Base-by-base conservation (phyloP, 2,888 invertebrate species). In the Archips xylosteana region DNA sequence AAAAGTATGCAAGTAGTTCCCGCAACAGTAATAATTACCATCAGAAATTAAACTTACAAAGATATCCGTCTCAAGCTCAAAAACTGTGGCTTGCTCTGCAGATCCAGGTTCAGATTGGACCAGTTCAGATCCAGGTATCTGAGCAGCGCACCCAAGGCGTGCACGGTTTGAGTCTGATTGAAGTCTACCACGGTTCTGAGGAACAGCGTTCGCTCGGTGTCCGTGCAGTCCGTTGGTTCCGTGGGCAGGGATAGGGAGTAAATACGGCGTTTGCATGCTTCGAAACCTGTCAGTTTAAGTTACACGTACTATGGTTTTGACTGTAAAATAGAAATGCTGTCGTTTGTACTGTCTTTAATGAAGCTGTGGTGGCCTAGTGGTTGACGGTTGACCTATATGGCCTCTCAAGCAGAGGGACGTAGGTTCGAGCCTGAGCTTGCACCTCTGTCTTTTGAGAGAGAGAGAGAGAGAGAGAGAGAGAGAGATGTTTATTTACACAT, bases 81-180 rank as follows among this genome's bases (percentile, higher is more conserved):
- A 79, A 95, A 95, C 79, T 92, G 89, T 2, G 95, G 91, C 71
- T 91, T 86, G 77, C 93, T 86, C 83, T 92, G 83, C 85, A 94
- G 84, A 89, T 95, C 94, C 82, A 94, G 88, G 79, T 88, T 88
- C 59, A 95, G 76, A 12, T 91, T 87, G 15, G 94, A 91, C 95
- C 96, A 96, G 83, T 96, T 95, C 67, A 95, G 94, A 78, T 97
- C 97, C 49, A 97, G 82, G 85, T 96, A 97, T 80, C 96, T 95
- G 32, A 98, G 87, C 57, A 98, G 88, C 0, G 96, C 96, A 4
- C 97, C 98, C 3, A 96, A 85, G 0, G 97, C 96, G 81, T 97
- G 95, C 3, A 97, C 94, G 75, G 96, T 96, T 68, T 95, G 92
- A 6, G 92, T 94, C 76, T 95, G 95, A 59, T 94, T 94, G 82